Percentiles rank a stretch among this genome's conserved stretches.
Conservation (phyloP, 2,888 invertebrate genomes). For the Allolobophora icterica region DNA sequence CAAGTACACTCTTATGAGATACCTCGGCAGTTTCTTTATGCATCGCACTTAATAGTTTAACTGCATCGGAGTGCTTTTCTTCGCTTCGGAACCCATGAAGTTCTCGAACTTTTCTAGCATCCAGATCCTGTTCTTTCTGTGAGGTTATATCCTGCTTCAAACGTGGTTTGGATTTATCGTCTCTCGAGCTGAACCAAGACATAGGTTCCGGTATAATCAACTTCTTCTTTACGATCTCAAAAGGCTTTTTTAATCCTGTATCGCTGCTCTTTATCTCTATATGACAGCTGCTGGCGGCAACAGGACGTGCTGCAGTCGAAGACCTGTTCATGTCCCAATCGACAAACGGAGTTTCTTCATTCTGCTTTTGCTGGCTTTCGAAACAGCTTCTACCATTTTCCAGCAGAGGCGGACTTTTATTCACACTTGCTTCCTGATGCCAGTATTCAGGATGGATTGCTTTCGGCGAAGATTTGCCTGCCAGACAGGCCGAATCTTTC, state of each 20-base stretch:
- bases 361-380: neutral
- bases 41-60: neutral
- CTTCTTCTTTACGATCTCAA: conserved; percentile 19
- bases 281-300: neutral
- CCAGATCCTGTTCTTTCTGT: neutral
- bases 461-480: neutral
- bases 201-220: neutral
- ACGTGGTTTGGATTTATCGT: neutral
- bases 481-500: neutral
- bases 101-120: neutral
- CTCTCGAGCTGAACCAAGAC: neutral
- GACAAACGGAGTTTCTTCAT: neutral
- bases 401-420: neutral
- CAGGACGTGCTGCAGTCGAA: neutral
- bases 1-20: neutral
- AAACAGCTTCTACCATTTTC: neutral
- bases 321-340: neutral
- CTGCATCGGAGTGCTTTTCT: neutral
- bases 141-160: neutral
- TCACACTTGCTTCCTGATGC: neutral
- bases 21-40: neutral
- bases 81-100: neutral
- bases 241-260: neutral
- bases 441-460: neutral
- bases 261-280: neutral